These are phyloP conservation scores for Drosophila carrolli DNA, from an alignment of 1,140 invertebrate species.

Conservation along the genomic window DNA sequence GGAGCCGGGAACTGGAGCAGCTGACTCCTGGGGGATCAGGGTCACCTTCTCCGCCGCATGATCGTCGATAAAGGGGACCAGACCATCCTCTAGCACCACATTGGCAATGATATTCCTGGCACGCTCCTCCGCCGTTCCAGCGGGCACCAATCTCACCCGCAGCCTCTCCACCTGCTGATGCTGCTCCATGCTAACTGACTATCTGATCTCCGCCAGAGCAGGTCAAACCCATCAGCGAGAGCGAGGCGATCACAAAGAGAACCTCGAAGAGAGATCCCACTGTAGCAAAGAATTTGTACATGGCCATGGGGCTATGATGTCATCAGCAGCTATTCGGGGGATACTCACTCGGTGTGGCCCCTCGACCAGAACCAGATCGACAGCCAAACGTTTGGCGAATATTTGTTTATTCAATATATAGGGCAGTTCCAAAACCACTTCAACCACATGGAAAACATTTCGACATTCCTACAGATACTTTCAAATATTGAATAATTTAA, in stretches of 20 bases:
- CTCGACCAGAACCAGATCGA: conserved; percentile 49
- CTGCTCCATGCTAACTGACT: conserved; percentile 69
- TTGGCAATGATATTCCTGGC: conserved; percentile 76
- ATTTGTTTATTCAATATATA: conserved; percentile 48
- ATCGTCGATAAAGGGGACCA: conserved; percentile 77
- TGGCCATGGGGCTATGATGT: conserved; percentile 46
- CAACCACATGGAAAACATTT: conserved; percentile 25
- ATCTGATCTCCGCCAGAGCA: conserved; percentile 40
- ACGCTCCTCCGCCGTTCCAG: conserved; percentile 68
- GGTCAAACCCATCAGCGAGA: not conserved
- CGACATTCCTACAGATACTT: conserved; percentile 6
- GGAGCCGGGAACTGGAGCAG: conserved; percentile 5
- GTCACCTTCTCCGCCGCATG: conserved; percentile 47
- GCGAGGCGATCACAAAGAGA: conserved; percentile 1
- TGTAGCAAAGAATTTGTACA: conserved; percentile 14
- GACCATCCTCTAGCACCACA: conserved; percentile 67
- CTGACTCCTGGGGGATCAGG: conserved; percentile 33
- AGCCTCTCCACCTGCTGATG: conserved; percentile 60
- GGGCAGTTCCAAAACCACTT: conserved; percentile 20
- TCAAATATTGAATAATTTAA: not conserved
- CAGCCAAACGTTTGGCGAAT: conserved; percentile 34
- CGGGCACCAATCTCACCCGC: conserved; percentile 72
- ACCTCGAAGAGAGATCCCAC: conserved; percentile 1
- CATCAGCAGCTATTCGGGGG: conserved; percentile 28
- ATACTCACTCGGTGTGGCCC: conserved; percentile 10